phyloP scores from a whole-genome alignment of 2,113 vertebrate genomes.

The Azemiops feae region DNA sequence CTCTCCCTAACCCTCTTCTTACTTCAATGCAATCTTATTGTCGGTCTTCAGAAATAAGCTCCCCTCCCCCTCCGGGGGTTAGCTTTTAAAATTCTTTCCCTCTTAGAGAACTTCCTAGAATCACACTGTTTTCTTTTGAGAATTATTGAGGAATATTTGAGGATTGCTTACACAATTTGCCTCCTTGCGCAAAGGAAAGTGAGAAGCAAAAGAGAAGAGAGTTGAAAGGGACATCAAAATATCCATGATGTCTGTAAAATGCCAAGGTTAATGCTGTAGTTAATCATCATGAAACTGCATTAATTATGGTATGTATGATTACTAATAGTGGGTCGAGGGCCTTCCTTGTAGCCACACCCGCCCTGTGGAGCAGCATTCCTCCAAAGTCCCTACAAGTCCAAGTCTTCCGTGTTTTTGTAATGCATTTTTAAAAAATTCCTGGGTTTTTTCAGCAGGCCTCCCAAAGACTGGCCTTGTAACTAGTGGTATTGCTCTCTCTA shows the following conservation, averaged over 20 bases:
- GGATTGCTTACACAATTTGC: not conserved
- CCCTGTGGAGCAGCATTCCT: not conserved
- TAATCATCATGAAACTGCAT: not conserved
- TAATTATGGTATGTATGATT: not conserved
- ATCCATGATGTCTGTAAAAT: not conserved
- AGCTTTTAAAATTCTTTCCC: not conserved
- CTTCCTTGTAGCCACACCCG: not conserved
- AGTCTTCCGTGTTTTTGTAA: not conserved
- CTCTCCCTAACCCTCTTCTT: not conserved
- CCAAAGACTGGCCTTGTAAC: not conserved
- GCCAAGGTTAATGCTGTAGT: not conserved
- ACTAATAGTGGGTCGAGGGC: not conserved
- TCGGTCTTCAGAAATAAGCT: not conserved
- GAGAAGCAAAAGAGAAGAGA: not conserved
- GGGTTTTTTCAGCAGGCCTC: not conserved
- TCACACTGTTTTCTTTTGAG: conserved; percentile 1
- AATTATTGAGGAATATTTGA: not conserved
- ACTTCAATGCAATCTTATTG: not conserved
- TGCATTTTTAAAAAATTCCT: not conserved
- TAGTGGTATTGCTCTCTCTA: not conserved
- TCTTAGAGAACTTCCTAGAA: conserved; percentile 4
- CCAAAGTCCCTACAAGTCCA: not conserved
- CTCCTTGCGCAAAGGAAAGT: not conserved
- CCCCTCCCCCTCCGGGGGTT: too few relatives aligned
- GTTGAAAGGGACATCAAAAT: not conserved